phyloP scores from a whole-genome alignment of 1,140 invertebrate species.

The Hylaeus volcanicus region DNA sequence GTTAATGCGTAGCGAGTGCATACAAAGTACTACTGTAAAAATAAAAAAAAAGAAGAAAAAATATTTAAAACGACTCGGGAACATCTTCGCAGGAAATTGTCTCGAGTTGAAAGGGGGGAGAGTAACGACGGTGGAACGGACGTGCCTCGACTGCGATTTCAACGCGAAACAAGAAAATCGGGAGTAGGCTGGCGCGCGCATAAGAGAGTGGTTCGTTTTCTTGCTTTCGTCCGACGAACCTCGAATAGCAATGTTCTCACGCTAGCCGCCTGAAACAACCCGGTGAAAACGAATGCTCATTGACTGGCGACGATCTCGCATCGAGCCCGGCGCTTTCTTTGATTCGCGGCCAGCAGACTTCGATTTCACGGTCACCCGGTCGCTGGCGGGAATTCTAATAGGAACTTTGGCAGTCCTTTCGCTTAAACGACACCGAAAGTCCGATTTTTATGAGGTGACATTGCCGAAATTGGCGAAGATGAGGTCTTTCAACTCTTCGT shows the following conservation, averaged over 20 bases:
- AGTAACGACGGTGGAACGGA: conserved; percentile 10
- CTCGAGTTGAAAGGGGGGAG: neutral
- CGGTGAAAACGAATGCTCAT: conserved; percentile 52
- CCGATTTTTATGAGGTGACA: no score
- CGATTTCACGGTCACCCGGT: conserved; percentile 58
- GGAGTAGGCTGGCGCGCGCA: conserved; percentile 5
- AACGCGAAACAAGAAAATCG: conserved; percentile 35
- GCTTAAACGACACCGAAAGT: neutral
- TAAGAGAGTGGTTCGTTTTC: conserved; percentile 32
- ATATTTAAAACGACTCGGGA: neutral
- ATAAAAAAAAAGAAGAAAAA: no score
- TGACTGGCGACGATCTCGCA: neutral
- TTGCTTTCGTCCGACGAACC: conserved; percentile 50
- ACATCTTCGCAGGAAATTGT: neutral
- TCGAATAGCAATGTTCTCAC: conserved; percentile 51
- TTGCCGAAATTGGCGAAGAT: no score
- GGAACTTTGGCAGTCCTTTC: conserved; percentile 31
- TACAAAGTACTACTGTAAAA: no score
- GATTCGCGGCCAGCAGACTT: conserved; percentile 49
- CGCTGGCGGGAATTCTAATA: conserved; percentile 53
- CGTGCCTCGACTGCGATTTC: conserved; percentile 29
- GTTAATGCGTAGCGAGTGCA: no score
- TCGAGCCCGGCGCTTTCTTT: conserved; percentile 38
- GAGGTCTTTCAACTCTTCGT: no score
- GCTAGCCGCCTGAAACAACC: neutral